Percentiles rank a stretch among this genome's conserved stretches.
Conservation (phyloP, 1,140 invertebrate genomes). For the Scaptomyza pallida region DNA sequence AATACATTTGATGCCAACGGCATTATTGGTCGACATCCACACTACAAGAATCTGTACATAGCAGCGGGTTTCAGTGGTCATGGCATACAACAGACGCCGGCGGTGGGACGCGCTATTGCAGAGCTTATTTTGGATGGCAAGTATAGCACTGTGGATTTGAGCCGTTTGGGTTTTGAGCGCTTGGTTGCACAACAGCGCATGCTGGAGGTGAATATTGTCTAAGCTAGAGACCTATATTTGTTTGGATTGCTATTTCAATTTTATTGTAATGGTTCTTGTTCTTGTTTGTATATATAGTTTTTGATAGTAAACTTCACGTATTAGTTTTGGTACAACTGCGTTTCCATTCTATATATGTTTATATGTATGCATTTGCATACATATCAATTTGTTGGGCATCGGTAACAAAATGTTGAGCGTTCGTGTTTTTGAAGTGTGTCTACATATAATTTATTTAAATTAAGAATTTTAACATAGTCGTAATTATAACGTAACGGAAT, state of each 20-base stretch:
- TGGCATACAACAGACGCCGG: conserved; percentile 95
- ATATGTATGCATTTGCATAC: conserved; percentile 8
- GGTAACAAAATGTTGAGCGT: conserved; percentile 1
- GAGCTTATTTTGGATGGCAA: conserved; percentile 91
- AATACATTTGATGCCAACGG: conserved; percentile 97
- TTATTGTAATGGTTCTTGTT: conserved; percentile 61
- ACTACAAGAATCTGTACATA: conserved; percentile 92
- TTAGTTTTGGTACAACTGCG: conserved; percentile 26
- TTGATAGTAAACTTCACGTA: conserved; percentile 62
- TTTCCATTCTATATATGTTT: conserved; percentile 19
- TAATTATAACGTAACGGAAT: conserved; percentile 52
- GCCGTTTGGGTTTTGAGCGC: conserved; percentile 91
- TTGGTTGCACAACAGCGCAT: conserved; percentile 88
- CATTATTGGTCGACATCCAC: conserved; percentile 96
- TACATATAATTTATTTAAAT: conserved; percentile 80
- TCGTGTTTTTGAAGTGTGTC: conserved; percentile 31
- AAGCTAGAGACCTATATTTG: conserved; percentile 33
- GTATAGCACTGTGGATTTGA: conserved; percentile 91
- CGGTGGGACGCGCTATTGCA: conserved; percentile 93
- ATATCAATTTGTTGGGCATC: not conserved
- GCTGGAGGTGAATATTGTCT: conserved; percentile 88
- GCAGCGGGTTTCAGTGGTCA: conserved; percentile 97
- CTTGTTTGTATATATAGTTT: conserved; percentile 48
- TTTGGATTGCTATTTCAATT: conserved; percentile 58
- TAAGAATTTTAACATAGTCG: conserved; percentile 72